These are phyloP conservation scores for Phacellophora camtschatica DNA, from an alignment of 30 jellyfish, hydroid and myxozoan genomes.

Conservation along the genomic window DNA sequence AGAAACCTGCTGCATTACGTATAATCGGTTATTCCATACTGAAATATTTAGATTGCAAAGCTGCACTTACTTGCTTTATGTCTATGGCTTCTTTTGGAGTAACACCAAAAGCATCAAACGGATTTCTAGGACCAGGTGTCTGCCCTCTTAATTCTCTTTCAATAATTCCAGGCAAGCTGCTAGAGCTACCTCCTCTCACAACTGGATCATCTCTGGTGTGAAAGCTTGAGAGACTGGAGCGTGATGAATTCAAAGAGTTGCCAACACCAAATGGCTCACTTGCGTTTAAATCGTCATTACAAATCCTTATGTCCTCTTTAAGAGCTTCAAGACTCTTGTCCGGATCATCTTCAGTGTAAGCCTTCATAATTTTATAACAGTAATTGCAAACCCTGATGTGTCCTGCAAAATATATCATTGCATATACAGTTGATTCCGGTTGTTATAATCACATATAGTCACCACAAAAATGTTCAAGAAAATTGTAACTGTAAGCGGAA, in stretches of 20 bases:
- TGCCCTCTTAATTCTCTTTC: slow-evolving; percentile 70
- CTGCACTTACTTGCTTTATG: slow-evolving; percentile 75
- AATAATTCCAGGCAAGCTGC: slow-evolving; percentile 65
- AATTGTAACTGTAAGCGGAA: no score
- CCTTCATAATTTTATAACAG: slow-evolving; percentile 89
- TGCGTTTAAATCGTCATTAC: slow-evolving; percentile 30
- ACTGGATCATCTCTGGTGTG: slow-evolving; percentile 40
- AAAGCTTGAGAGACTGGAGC: slow-evolving; percentile 47
- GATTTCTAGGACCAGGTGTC: slow-evolving; percentile 69
- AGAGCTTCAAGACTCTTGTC: slow-evolving; percentile 88
- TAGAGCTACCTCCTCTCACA: slow-evolving; percentile 51
- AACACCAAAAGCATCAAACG: slow-evolving; percentile 97
- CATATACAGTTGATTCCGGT: no score
- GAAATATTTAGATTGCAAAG: not conserved
- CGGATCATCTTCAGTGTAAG: slow-evolving; percentile 77
- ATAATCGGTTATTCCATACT: no score
- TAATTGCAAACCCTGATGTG: slow-evolving; percentile 94
- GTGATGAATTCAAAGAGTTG: slow-evolving; percentile 69
- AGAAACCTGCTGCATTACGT: no score
- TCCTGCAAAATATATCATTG: slow-evolving; percentile 58
- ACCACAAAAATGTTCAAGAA: no score
- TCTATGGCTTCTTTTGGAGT: slow-evolving; percentile 90
- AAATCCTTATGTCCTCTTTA: slow-evolving; percentile 67
- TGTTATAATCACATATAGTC: no score
- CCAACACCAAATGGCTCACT: slow-evolving; percentile 63